Evolutionary conservation across 1,140 invertebrate species (phyloP).

Genomic region (Solen grandis): DNA sequence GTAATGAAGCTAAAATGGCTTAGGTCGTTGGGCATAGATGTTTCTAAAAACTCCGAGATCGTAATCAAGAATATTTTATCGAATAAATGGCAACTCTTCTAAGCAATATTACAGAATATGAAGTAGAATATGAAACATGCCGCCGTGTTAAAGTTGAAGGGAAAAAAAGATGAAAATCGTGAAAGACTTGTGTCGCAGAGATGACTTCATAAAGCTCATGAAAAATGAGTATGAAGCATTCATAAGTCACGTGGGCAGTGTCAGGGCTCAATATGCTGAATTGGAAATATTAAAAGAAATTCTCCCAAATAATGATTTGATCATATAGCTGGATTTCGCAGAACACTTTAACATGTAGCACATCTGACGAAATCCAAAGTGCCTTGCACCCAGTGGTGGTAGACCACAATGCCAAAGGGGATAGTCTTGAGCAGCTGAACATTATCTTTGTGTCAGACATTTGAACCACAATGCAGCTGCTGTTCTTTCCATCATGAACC

Average conservation of each 20-base stretch:
- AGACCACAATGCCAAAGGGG: conserved; percentile 31
- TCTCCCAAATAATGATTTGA: conserved; percentile 19
- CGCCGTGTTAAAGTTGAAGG: conserved; percentile 3
- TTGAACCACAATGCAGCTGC: conserved; percentile 37
- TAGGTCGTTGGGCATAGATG: too few species aligned
- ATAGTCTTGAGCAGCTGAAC: conserved; percentile 18
- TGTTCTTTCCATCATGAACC: conserved; percentile 42
- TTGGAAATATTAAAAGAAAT: conserved; percentile 24
- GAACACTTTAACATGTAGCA: conserved; percentile 53
- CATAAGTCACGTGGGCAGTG: conserved; percentile 24
- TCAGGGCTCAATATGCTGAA: conserved; percentile 40
- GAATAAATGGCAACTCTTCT: background rate
- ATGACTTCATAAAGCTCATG: conserved; percentile 2
- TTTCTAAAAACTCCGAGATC: too few species aligned
- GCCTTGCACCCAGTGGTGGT: conserved; percentile 58
- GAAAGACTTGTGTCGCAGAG: background rate
- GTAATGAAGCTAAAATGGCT: too few species aligned
- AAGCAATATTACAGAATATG: too few species aligned
- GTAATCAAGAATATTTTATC: background rate
- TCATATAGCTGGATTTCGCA: conserved; percentile 60
- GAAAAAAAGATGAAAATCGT: conserved; percentile 41
- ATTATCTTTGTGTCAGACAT: conserved; percentile 50
- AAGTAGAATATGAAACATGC: conserved; percentile 12
- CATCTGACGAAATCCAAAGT: conserved; percentile 54
- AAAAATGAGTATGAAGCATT: conserved; percentile 22